Evolutionary conservation across 1,140 invertebrate species (phyloP).

Genomic region (Saccostrea cuccullata): DNA sequence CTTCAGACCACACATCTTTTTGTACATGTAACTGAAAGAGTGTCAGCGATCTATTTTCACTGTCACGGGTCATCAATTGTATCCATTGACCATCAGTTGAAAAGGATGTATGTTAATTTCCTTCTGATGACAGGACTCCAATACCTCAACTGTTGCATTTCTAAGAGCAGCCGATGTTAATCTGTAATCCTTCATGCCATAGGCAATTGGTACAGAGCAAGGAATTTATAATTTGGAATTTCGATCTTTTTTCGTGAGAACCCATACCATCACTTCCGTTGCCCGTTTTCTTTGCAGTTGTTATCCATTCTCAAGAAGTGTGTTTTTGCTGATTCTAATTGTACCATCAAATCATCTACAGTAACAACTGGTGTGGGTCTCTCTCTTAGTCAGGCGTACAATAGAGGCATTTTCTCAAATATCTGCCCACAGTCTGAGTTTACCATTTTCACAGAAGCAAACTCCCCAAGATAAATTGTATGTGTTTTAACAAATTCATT

Average conservation of each 20-base stretch:
- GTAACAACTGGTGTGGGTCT: neutral
- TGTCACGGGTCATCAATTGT: too few relatives aligned
- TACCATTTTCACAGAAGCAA: neutral
- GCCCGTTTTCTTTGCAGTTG: neutral
- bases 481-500: neutral
- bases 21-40: too few relatives aligned
- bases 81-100: too few relatives aligned
- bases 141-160: too few relatives aligned
- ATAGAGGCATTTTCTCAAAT: neutral
- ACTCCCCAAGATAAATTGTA: neutral
- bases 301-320: constrained; percentile 9
- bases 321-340: neutral
- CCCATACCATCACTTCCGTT: constrained; percentile 36
- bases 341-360: neutral
- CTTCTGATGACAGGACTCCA: too few relatives aligned
- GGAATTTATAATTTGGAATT: constrained; percentile 7
- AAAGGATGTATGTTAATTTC: neutral
- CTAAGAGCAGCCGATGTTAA: neutral
- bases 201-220: neutral
- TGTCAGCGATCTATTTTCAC: too few relatives aligned
- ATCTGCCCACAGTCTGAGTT: neutral
- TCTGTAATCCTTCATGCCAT: neutral
- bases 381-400: too few relatives aligned
- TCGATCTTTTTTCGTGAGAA: constrained; percentile 9
- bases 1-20: too few relatives aligned